Base-by-base conservation (phyloP, 2,797 vertebrate genomes). In the Neostethus bicornis region DNA sequence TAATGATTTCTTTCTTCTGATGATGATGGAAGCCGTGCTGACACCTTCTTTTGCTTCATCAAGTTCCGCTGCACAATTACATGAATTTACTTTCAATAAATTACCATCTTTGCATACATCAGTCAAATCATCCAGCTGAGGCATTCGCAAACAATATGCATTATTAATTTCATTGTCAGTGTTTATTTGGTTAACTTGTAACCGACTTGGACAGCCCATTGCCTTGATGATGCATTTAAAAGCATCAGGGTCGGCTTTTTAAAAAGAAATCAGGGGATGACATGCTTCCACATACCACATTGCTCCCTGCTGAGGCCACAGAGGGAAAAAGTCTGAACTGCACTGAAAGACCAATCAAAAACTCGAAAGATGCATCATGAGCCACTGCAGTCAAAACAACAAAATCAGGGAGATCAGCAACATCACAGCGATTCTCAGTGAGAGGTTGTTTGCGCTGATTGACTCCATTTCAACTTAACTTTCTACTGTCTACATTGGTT, bases 81-180 rank as follows among this genome's bases (percentile, higher is more conserved):
- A 94, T 93, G 92, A 95, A 97, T 96, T 95, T 94, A 94, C 92
- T 96, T 96, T 96, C 93, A 96, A 98, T 96, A 96, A 96, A 96
- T 95, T 95, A 96, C 92, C 93, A 96, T 95, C 94, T 95, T 95
- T 95, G 93, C 93, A 96, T 95, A 94, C 93, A 96, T 97, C 94
- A 96, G 92, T 97, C 95, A 98, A 96, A 95, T 92, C 90, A 93
- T 84, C 90, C 92, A 92, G 92, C 91, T 92, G 91, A 94, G 94
- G 93, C 90, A 92, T 93, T 96, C 93, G 86, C 92, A 95, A 95
- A 96, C 94, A 96, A 97, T 95, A 96, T 96, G 92, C 93, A 96
- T 96, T 97, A 98, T 98, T 97, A 96, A 99, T 96, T 94, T 95
- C 94, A 97, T 96, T 96, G 96, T 96, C 91, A 92, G 87, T 94